phyloP scores from a whole-genome alignment of 1,140 invertebrate species.

The Cherax quadricarinatus region DNA sequence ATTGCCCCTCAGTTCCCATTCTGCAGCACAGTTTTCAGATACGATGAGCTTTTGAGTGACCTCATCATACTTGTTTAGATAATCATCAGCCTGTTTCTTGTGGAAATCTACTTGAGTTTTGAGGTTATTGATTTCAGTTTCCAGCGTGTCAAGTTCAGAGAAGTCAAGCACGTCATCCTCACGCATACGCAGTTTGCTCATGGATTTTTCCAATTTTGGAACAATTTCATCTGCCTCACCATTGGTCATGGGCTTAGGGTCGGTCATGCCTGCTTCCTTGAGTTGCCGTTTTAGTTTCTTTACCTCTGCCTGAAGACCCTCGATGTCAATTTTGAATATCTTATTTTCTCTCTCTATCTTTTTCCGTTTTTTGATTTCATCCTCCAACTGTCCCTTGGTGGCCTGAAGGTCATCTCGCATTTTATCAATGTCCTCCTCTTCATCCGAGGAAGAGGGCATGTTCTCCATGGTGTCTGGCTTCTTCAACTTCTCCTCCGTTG shows the following conservation, averaged over 20 bases:
- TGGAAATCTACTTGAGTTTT: slow-evolving; percentile 87
- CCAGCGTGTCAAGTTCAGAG: slow-evolving; percentile 75
- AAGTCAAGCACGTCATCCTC: slow-evolving; percentile 80
- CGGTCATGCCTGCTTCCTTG: slow-evolving; percentile 74
- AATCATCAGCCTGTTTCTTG: slow-evolving; percentile 86
- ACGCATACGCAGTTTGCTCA: slow-evolving; percentile 86
- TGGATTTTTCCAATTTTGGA: slow-evolving; percentile 80
- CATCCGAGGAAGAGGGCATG: slow-evolving; percentile 83
- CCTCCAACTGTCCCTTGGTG: slow-evolving; percentile 91
- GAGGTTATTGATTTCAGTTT: slow-evolving; percentile 78
- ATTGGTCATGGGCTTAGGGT: slow-evolving; percentile 71
- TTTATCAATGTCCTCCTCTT: slow-evolving; percentile 92
- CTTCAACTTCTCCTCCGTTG: slow-evolving; percentile 14
- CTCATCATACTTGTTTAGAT: slow-evolving; percentile 87
- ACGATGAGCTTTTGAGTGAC: slow-evolving; percentile 86
- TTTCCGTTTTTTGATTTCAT: slow-evolving; percentile 91
- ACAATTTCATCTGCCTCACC: slow-evolving; percentile 68
- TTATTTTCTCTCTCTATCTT: slow-evolving; percentile 91
- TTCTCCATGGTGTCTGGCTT: slow-evolving; percentile 85
- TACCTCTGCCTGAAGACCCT: slow-evolving; percentile 79
- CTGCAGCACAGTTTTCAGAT: slow-evolving; percentile 78
- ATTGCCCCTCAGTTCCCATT: slow-evolving; percentile 69
- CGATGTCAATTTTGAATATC: slow-evolving; percentile 77
- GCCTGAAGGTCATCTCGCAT: slow-evolving; percentile 93
- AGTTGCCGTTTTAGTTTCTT: slow-evolving; percentile 76